Evolutionary conservation across 2,113 vertebrate species (phyloP).

Genomic region (Prolemur simus): DNA sequence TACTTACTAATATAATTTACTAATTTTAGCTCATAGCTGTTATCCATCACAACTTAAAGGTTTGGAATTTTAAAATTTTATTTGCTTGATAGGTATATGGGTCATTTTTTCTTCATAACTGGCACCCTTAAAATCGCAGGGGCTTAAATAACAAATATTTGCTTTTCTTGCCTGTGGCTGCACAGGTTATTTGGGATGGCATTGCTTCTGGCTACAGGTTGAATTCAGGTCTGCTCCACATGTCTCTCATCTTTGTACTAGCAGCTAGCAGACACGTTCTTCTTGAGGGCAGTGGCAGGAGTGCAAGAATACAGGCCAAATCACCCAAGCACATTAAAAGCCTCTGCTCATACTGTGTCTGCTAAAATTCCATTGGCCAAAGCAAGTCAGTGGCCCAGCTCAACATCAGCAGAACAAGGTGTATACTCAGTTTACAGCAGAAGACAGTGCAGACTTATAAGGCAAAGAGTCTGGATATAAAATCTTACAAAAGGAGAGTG

Average conservation of each 20-base stretch:
- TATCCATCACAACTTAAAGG: not conserved
- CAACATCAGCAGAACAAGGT: not conserved
- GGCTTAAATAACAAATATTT: not conserved
- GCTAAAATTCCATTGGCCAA: not conserved
- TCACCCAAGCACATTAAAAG: not conserved
- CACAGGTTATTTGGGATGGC: not conserved
- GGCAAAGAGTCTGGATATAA: not conserved
- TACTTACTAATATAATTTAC: not conserved
- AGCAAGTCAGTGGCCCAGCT: not conserved
- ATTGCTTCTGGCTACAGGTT: not conserved
- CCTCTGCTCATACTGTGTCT: not conserved
- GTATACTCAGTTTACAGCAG: not conserved
- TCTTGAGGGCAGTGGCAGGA: not conserved
- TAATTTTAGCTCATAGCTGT: slow-evolving; percentile 12
- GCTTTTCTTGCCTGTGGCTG: not conserved
- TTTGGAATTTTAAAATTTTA: not conserved
- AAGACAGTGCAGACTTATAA: not conserved
- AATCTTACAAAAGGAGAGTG: not conserved
- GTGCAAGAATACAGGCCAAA: not conserved
- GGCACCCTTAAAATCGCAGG: not conserved
- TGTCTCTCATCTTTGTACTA: not conserved
- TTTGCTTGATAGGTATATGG: not conserved
- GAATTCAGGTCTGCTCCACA: not conserved
- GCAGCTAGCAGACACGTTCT: not conserved
- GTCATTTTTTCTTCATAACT: not conserved